phyloP scores from a whole-genome alignment of 1,140 invertebrate genomes.

The Cryptotermes secundus region DNA sequence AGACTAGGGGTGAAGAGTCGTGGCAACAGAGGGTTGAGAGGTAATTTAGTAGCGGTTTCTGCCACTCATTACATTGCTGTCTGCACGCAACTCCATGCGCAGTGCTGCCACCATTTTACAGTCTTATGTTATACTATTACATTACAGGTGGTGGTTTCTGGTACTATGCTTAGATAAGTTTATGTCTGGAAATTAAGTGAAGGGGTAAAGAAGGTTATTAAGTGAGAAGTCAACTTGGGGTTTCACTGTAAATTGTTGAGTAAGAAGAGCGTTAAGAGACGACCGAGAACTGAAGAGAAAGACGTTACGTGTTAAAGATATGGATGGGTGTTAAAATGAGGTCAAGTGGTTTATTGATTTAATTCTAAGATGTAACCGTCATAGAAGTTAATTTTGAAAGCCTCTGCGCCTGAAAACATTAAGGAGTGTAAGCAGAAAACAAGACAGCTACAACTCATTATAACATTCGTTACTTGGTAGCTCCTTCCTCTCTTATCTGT shows the following conservation, averaged over 20 bases:
- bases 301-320: background rate
- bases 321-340: background rate
- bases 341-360: conserved; percentile 22
- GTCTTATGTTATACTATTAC: background rate
- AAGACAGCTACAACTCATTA: no score
- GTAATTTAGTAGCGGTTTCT: conserved; percentile 25
- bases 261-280: conserved; percentile 18
- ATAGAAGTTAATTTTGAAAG: background rate
- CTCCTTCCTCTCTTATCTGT: no score
- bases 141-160: conserved; percentile 24
- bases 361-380: background rate
- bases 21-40: background rate
- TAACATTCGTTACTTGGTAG: no score
- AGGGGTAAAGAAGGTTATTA: conserved; percentile 1
- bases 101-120: background rate
- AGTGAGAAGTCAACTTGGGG: background rate
- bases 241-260: background rate
- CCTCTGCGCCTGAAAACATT: background rate
- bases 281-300: background rate
- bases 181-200: background rate
- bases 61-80: conserved; percentile 25
- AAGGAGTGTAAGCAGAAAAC: no score
- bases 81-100: conserved; percentile 16
- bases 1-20: background rate
- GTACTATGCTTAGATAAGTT: background rate